Conservation (phyloP, 2,797 vertebrate species). For the Liasis olivaceus region DNA sequence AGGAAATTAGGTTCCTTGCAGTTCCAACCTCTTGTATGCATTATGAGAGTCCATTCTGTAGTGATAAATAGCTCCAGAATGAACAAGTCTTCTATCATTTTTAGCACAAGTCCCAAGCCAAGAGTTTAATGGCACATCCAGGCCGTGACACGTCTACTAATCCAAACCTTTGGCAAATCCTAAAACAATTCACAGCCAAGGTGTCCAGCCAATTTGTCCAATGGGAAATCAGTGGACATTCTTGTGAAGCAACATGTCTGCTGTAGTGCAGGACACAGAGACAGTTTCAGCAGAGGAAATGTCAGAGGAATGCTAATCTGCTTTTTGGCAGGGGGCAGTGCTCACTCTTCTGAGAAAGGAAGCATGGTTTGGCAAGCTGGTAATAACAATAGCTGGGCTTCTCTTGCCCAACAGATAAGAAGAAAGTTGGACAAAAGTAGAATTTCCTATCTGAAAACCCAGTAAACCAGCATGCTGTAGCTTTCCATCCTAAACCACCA, state of each 20-base stretch:
- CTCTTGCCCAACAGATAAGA: not conserved
- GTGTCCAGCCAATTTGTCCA: not conserved
- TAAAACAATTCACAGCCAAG: not conserved
- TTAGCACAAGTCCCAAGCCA: not conserved
- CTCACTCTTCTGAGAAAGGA: not conserved
- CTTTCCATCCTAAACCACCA: not conserved
- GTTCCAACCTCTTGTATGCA: not conserved
- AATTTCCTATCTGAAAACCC: not conserved
- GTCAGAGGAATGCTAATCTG: accelerated
- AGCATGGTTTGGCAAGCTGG: accelerated
- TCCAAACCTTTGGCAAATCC: not conserved
- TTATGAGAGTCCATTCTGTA: not conserved
- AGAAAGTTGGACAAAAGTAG: accelerated
- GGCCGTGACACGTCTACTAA: not conserved
- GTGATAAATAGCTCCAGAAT: not conserved
- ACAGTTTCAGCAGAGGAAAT: not conserved
- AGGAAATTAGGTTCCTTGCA: not conserved
- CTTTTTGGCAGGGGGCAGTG: not conserved
- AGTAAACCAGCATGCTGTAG: not conserved
- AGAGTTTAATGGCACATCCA: not conserved
- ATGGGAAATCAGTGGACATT: not conserved
- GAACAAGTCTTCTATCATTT: no score
- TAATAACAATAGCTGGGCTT: not conserved
- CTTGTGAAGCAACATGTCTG: not conserved
- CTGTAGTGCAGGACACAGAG: not conserved